Evolutionary conservation across 2,113 vertebrate species (phyloP), one percentile per base, ranked within the genome.

Genomic region (Paradoxurus hermaphroditus): DNA sequence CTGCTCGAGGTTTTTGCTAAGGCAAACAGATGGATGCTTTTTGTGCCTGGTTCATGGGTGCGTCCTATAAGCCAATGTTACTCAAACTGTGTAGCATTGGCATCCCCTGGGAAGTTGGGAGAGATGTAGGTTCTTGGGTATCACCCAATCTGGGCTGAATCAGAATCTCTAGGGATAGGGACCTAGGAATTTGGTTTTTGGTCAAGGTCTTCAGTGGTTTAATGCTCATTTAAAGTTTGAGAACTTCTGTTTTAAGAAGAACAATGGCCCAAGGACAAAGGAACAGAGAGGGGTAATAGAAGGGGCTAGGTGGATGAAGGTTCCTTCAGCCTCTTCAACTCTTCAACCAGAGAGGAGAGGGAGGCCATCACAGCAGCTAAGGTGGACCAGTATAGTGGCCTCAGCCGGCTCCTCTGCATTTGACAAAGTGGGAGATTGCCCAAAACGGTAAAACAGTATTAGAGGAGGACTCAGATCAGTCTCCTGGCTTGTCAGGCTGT

Each of bases 221-320:
- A 41, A 82, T 31, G 77, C 23, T 94, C 7, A 18, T 9, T 9
- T 72, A 29, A 82, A 23, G 21, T 81, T 39, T 34, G n/a, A 90
- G 78, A 92, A 87, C 10, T 36, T 77, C 39, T 62, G 7, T 67
- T 59, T 93, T 65, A 63, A 82, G 84, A 36, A 82, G 14, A 95
- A 3, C 41, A 86, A 62, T 34, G 19, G 46, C 10, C 73, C 25
- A 31, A 7, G 4, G 34, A 39, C 36, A 89, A 89, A 65, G 44
- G 29, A 75, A 72, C 29, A 27, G 36, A 70, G 36, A 79, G 31
- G 9, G 5, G 77, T 8, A 27, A 44, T 0, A 36, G 25, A 90
- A 92, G 23, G n/a, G 27, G 6, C 7, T 73, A 79, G 67, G 18
- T 3, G 23, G 62, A 79, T 0, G 25, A 86, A 46, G 21, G 14